A percentile compares a stretch with the other conserved stretches of the same genome.
Evolutionary conservation across 2,797 vertebrate species (phyloP).

Genomic region (Salmo trutta): DNA sequence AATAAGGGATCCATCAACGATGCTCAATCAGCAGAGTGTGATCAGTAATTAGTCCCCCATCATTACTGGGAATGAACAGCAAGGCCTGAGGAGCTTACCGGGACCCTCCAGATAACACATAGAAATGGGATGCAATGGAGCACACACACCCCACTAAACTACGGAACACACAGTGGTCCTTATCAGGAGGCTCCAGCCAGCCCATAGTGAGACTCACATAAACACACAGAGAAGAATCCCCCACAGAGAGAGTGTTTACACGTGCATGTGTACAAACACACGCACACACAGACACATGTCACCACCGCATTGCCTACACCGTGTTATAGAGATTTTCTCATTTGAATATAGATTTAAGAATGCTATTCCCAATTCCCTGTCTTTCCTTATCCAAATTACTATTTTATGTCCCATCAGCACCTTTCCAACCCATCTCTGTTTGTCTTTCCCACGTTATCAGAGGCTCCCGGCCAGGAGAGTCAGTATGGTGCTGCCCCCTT

Average conservation of each 20-base stretch:
- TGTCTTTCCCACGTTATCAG: not conserved
- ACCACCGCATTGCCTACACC: not conserved
- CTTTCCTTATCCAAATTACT: conserved; percentile 11
- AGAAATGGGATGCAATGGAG: conserved; percentile 31
- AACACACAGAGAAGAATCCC: conserved; percentile 41
- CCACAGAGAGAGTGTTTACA: not conserved
- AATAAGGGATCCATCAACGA: conserved; percentile 44
- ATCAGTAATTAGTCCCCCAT: not conserved
- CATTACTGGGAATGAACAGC: not conserved
- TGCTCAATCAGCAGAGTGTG: not conserved
- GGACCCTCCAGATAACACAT: conserved; percentile 57
- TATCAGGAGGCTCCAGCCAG: conserved; percentile 68
- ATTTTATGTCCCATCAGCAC: conserved; percentile 30
- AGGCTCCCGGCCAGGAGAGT: conserved; percentile 26
- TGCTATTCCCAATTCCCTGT: conserved; percentile 22
- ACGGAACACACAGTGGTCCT: conserved; percentile 41
- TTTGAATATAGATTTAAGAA: conserved; percentile 63
- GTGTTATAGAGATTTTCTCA: conserved; percentile 43
- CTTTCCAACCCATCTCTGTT: conserved; percentile 13
- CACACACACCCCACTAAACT: conserved; percentile 14
- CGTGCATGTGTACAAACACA: conserved; percentile 35
- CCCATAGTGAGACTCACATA: conserved; percentile 49
- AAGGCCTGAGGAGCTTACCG: conserved; percentile 47
- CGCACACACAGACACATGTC: conserved; percentile 8
- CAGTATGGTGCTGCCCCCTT: not conserved